Percentiles rank a stretch among this genome's conserved stretches.
These are phyloP conservation scores for Drosophila leonis DNA, from an alignment of 2,888 invertebrate genomes.

Conservation along the genomic window DNA sequence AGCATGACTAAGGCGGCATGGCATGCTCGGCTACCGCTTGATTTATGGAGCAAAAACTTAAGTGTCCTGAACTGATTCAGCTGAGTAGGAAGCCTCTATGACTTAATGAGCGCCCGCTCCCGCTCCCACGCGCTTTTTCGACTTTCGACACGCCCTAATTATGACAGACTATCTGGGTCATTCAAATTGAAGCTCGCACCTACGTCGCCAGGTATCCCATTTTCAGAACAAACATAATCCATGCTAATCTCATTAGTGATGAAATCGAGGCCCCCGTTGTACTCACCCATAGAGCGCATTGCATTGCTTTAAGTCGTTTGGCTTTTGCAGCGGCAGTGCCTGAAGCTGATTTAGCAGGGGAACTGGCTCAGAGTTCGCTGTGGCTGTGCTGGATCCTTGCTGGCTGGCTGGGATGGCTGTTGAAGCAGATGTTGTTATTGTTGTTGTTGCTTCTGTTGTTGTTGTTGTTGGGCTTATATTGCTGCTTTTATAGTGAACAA, in stretches of 20 bases:
- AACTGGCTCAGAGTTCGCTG: conserved; percentile 61
- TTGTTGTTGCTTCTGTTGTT: conserved; percentile 1
- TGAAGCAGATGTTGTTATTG: conserved; percentile 26
- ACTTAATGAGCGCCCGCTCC: conserved; percentile 38
- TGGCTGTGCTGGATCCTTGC: conserved; percentile 20
- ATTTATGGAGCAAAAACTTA: conserved; percentile 30
- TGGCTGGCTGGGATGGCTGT: conserved; percentile 24
- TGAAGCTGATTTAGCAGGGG: conserved; percentile 66
- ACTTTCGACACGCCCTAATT: conserved; percentile 22
- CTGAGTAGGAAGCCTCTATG: conserved; percentile 21
- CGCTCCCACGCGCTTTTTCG: background rate
- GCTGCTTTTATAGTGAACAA: conserved; percentile 59
- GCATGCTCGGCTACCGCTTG: conserved; percentile 5
- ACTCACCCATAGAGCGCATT: conserved; percentile 61
- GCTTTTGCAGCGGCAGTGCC: conserved; percentile 51
- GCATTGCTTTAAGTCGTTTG: conserved; percentile 62
- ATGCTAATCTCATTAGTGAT: conserved; percentile 62
- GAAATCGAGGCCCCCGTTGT: conserved; percentile 13
- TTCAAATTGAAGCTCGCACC: conserved; percentile 5
- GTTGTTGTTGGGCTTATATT: conserved; percentile 11
- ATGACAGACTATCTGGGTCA: conserved; percentile 36
- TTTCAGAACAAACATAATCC: conserved; percentile 38
- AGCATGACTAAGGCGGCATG: background rate
- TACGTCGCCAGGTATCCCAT: conserved; percentile 6
- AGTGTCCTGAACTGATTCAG: conserved; percentile 51